These are phyloP conservation scores for Pogoniulus pusillus DNA, from an alignment of 2,797 vertebrate genomes.

Conservation along the genomic window DNA sequence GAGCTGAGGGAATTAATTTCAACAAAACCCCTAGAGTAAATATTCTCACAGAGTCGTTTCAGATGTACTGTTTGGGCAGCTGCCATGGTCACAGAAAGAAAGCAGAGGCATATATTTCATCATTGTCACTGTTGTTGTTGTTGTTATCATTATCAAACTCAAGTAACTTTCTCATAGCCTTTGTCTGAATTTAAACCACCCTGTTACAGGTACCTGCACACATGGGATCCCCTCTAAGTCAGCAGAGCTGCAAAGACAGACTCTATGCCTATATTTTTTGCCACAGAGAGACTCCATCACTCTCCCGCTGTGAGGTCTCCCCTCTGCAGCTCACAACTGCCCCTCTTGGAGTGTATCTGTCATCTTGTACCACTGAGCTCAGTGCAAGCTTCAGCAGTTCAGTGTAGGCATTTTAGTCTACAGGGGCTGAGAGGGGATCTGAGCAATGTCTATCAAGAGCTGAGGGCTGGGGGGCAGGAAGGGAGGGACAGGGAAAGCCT, in stretches of 20 bases:
- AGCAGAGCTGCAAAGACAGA: not conserved
- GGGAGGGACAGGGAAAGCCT: too few relatives aligned
- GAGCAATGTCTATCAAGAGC: too few relatives aligned
- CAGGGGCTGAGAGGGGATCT: too few relatives aligned
- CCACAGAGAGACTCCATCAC: too few relatives aligned
- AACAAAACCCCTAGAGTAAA: not conserved
- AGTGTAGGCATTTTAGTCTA: not conserved
- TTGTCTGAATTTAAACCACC: not conserved
- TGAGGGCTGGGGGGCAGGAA: too few relatives aligned
- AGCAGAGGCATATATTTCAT: not conserved
- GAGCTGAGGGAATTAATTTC: not conserved
- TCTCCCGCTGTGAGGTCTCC: not conserved
- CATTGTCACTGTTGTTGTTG: not conserved
- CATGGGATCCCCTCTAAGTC: not conserved
- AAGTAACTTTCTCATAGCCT: not conserved
- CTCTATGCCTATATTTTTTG: not conserved
- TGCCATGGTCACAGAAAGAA: not conserved
- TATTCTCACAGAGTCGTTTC: not conserved
- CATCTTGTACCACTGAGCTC: not conserved
- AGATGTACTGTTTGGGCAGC: not conserved
- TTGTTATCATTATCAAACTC: not conserved
- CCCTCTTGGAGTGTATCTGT: not conserved
- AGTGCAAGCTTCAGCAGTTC: constrained; percentile 10
- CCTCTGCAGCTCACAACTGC: not conserved
- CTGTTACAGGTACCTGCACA: not conserved